Evolutionary conservation across 2,113 vertebrate species (phyloP).

Genomic region (Piprites chloris): DNA sequence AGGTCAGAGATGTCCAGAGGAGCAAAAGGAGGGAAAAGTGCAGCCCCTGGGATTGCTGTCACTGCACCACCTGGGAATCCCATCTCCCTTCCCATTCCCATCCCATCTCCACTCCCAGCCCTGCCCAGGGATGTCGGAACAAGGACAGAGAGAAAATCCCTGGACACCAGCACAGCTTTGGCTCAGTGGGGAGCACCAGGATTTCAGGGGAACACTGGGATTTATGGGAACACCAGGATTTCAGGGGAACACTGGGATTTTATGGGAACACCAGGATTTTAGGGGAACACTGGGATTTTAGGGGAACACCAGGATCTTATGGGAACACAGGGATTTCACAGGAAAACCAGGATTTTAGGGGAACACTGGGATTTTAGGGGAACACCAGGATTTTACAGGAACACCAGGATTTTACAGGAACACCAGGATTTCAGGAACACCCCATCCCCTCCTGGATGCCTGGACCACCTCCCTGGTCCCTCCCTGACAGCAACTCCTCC

Average conservation of each 20-base stretch:
- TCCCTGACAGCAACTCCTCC: not conserved
- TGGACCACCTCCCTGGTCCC: not conserved
- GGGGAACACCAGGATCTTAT: too few relatives aligned
- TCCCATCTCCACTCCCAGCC: not conserved
- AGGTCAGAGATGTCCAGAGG: not conserved
- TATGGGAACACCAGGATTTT: not conserved
- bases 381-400: not conserved
- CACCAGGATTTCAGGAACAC: not conserved
- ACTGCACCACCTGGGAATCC: not conserved
- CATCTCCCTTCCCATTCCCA: not conserved
- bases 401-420: not conserved
- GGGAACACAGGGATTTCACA: too few relatives aligned
- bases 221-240: too few relatives aligned
- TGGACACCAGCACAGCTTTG: too few relatives aligned
- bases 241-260: too few relatives aligned
- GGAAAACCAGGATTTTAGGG: too few relatives aligned
- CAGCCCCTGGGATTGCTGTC: rapidly evolving
- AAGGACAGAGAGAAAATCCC: not conserved
- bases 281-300: too few relatives aligned
- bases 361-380: too few relatives aligned
- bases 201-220: too few relatives aligned
- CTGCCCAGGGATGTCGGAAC: not conserved
- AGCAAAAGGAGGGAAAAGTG: not conserved
- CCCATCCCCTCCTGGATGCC: not conserved
- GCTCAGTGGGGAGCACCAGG: too few relatives aligned